A percentile compares a stretch with the other conserved stretches of the same genome.
These are phyloP conservation scores for Lacanobia oleracea DNA, from an alignment of 2,888 invertebrate genomes.

Conservation along the genomic window DNA sequence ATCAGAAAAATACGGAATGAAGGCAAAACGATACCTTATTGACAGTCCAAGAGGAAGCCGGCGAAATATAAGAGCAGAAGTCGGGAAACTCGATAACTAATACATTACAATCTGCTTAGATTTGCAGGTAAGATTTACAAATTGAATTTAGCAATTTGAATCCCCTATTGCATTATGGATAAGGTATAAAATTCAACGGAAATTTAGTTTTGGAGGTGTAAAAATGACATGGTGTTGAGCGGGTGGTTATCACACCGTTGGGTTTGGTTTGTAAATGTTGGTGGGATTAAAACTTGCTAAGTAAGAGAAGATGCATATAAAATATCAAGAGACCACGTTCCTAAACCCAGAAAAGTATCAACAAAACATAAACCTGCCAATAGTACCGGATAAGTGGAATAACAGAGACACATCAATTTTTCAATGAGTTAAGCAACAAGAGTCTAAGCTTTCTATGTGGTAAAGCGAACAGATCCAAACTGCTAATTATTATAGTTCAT, in stretches of 20 bases:
- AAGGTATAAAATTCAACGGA: conserved; percentile 48
- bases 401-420: too few species aligned
- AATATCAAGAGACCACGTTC: too few species aligned
- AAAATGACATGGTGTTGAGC: conserved; percentile 7
- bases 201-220: conserved; percentile 33
- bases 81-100: conserved; percentile 61
- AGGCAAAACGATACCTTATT: conserved; percentile 39
- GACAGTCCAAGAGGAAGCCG: conserved; percentile 30
- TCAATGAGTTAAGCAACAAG: too few species aligned
- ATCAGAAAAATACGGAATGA: conserved; percentile 34
- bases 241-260: conserved; percentile 53
- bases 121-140: conserved; percentile 34
- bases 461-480: too few species aligned
- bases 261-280: conserved; percentile 5
- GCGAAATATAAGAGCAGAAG: conserved; percentile 50
- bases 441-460: too few species aligned
- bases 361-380: too few species aligned
- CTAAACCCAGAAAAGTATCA: too few species aligned
- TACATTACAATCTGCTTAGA: conserved; percentile 58
- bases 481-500: too few species aligned
- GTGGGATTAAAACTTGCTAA: neutral
- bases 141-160: conserved; percentile 43
- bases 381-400: too few species aligned
- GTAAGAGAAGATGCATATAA: neutral
- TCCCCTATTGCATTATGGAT: conserved; percentile 51